Base-by-base conservation (phyloP, 1,140 invertebrate species). In the Copidosoma floridanum region DNA sequence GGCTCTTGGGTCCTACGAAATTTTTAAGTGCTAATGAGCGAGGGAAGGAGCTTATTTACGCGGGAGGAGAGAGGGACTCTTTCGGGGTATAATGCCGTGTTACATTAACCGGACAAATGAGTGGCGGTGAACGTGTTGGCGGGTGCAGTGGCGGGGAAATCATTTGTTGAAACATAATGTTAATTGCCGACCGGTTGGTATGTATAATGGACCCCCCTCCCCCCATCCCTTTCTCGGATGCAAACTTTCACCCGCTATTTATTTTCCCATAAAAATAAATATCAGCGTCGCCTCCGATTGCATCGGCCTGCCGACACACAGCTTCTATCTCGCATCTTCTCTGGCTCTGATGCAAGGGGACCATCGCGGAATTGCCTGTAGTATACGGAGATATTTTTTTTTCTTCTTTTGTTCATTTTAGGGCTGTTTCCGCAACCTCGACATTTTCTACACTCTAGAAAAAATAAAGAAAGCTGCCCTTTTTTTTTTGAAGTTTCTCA, bases 11-110 rank as follows among this genome's bases (percentile, higher is more conserved):
- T 58, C 47, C 41, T 37, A 46, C 43, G 58, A 61, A n/a, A 56
- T 63, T 66, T 47, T 55, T 38, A 53, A 64, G 70, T 69, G 70
- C 70, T 72, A 72, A 72, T 70, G 70, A 72, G 70, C 65, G 67
- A 64, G 58, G 64, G 65, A 67, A 46, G 57, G 57, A 29, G 59
- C 53, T 65, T 67, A 68, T 70, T 70, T 47, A 50, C 44, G 24
- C 26, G 40, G 18, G 7, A 40, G 12, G 26, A 11, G 10, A 14
- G 12, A 26, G 20, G n/a, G n/a, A n/a, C n/a, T n/a, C n/a, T n/a
- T n/a, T n/a, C n/a, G n/a, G n/a, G n/a, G n/a, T n/a, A n/a, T n/a
- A n/a, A n/a, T n/a, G 2, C 47, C 37, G 35, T 58, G 37, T 58
- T 59, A 59, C 57, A 59, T 63, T 64, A 61, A 68, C 56, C 59